Conservation (phyloP, 1,140 invertebrate genomes). For the Drosophila eugracilis region DNA sequence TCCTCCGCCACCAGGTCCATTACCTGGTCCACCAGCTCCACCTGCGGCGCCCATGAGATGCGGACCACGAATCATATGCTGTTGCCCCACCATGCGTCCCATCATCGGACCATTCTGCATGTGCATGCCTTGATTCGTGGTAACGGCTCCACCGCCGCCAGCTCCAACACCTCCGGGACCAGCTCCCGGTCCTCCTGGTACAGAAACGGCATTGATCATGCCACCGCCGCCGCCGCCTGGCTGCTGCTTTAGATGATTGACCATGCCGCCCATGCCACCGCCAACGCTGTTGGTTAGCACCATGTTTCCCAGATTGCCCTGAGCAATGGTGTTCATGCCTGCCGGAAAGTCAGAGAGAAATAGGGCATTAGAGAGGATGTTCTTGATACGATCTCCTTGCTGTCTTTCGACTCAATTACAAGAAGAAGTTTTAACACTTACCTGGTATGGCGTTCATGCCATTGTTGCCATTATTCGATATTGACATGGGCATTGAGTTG, state of each 20-base stretch:
- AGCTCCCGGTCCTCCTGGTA: conserved; percentile 26
- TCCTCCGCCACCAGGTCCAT: conserved; percentile 65
- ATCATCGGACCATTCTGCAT: conserved; percentile 90
- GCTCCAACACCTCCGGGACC: conserved; percentile 53
- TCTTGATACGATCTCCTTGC: neutral
- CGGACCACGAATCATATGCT: conserved; percentile 82
- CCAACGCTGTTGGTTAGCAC: conserved; percentile 90
- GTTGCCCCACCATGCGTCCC: conserved; percentile 87
- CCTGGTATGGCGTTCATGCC: conserved; percentile 89
- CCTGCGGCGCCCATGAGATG: conserved; percentile 72
- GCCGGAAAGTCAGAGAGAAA: neutral
- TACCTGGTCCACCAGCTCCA: conserved; percentile 52
- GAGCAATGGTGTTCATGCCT: conserved; percentile 88
- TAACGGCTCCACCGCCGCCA: conserved; percentile 58
- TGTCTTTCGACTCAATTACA: neutral
- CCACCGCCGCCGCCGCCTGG: conserved; percentile 71
- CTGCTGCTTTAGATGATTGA: conserved; percentile 84
- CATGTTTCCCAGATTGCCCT: conserved; percentile 88
- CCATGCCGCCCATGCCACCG: conserved; percentile 86
- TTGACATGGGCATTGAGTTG: conserved; percentile 87
- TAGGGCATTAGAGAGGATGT: too few relatives aligned
- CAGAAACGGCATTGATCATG: conserved; percentile 85
- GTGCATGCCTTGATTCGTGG: conserved; percentile 84
- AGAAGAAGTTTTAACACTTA: conserved; percentile 61
- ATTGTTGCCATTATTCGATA: conserved; percentile 87